These are phyloP conservation scores for Gambusia holbrooki DNA, from an alignment of 2,113 vertebrate genomes.

Conservation along the genomic window DNA sequence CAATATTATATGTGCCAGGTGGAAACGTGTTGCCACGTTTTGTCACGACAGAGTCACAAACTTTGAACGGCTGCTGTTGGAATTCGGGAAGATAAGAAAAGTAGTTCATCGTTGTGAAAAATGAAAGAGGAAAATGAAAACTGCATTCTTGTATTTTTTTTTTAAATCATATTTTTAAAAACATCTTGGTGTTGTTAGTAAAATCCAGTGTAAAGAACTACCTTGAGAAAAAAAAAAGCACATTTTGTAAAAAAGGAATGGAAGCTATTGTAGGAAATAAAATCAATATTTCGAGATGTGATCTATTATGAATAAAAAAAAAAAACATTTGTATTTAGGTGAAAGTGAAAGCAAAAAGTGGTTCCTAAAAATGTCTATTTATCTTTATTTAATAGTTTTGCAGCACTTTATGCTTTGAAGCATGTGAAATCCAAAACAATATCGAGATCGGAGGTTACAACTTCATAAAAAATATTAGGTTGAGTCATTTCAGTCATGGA, in stretches of 20 bases:
- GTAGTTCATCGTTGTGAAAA: neutral
- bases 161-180: too few relatives aligned
- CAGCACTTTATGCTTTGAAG: neutral
- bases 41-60: neutral
- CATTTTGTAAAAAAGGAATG: too few relatives aligned
- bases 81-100: neutral
- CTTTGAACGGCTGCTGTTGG: neutral
- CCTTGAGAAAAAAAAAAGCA: too few relatives aligned
- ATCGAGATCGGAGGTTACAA: neutral
- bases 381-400: neutral
- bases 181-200: too few relatives aligned
- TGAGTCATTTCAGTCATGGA: neutral
- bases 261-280: too few relatives aligned
- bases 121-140: neutral
- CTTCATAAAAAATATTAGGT: neutral
- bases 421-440: neutral
- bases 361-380: neutral
- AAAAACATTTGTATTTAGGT: neutral
- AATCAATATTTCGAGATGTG: too few relatives aligned
- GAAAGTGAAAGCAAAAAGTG: neutral
- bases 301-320: too few relatives aligned
- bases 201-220: too few relatives aligned
- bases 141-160: too few relatives aligned
- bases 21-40: neutral
- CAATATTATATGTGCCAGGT: neutral